Base-by-base conservation (phyloP, 2,797 vertebrate species). In the Cuculus canorus region DNA sequence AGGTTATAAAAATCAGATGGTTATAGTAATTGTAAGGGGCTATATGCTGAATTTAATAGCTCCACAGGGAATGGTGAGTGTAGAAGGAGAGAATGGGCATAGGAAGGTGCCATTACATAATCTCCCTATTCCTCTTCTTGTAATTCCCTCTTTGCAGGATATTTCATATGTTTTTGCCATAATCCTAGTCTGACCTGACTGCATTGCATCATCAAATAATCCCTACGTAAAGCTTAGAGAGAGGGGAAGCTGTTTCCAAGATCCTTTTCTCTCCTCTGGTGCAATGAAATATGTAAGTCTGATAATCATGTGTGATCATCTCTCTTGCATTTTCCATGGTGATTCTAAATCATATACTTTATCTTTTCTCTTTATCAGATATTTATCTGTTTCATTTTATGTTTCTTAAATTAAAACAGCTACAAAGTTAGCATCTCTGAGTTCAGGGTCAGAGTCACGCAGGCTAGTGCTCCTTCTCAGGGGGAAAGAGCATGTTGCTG, bases 1-100 rank as follows among this genome's bases (percentile, higher is more conserved):
- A 96, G 76, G 93, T 95, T 96, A 92, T 94, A 96, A 94, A 96
- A 96, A 79, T 96, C 96, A 96, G 93, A 94, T 96, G 82, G 82
- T 90, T 92, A 79, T 76, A 81, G 89, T 91, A 92, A 82, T 88
- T 96, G 82, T 83, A 75, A 94, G 82, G 80, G 84, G 54, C 65
- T 94, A 70, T 91, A 79, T 3, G 9, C 47, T 60, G 75, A 77
- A 61, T 90, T 96, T 92, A 90, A 93, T 79, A 75, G 77, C 82
- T 88, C 84, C 11, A 1, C 0, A 0, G 79, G 73, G 92, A 92
- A 56, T 88, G n/a, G 37, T 90, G 86, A 90, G 78, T 39, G 60
- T 47, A 89, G 41, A 69, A 82, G 60, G 61, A 86, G 79, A 88
- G 22, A 92, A 63, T 9, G 17, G n/a, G 30, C 52, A 66, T 53